Base-by-base conservation (phyloP, 2,888 invertebrate genomes). In the Drosophila pegasa region DNA sequence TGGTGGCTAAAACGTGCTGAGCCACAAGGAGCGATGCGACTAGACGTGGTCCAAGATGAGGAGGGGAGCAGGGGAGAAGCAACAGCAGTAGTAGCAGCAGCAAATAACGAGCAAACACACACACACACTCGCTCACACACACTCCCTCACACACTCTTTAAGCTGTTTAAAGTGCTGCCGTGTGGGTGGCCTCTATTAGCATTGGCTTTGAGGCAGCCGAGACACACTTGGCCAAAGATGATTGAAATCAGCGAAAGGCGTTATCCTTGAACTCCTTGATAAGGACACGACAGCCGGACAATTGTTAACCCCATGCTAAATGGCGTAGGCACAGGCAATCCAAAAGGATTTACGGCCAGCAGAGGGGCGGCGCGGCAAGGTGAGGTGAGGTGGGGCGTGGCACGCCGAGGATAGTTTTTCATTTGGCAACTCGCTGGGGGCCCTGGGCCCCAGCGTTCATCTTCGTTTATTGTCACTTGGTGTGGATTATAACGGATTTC, bases 401-500 rank as follows among this genome's bases (percentile, higher is more conserved):
- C 3, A 5, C 3, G 25, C 5, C 5, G 62, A 56, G 62, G 57
- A 83, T 83, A 83, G 88, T 83, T 83, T 87, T 71, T 87, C 87
- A 77, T 74, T 77, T 61, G 60, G 75, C 65, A 47, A 48, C 38
- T 22, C 33, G 68, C 37, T 41, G 59, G 37, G 12, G 37, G 12
- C 48, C 22, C 22, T 22, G 33, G 20, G 50, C 59, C 59, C 55
- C n/a, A n/a, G 48, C 58, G 77, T 76, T 71, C 73, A 73, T 81
- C 72, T 75, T 75, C 83, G 88, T 82, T 89, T 78, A 87, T 87
- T 81, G 87, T 89, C 87, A 80, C 81, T 87, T 88, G 82, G 80
- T 87, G 81, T 85, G 89, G 87, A 89, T 86, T 89, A 88, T 89
- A 88, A 81, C 74, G 81, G 88, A 86, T 90, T 89, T 86, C 75